Evolutionary conservation across 1,140 invertebrate species (phyloP), one percentile per base, ranked within the genome.

Genomic region (Scaptodrosophila lebanonensis): DNA sequence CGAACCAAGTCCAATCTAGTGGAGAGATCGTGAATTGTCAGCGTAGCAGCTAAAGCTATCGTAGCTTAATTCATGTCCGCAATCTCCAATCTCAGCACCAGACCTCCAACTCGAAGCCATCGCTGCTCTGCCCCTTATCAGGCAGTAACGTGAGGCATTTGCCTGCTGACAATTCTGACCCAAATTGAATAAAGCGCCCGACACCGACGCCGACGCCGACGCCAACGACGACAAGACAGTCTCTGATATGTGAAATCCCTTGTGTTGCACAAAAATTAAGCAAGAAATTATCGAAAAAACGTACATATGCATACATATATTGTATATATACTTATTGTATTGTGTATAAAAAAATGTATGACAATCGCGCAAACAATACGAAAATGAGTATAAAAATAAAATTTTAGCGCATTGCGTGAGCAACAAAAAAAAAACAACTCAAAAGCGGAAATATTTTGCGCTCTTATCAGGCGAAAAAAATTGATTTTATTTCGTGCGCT

Each of bases 281-380:
- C 68, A 82, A 79, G 69, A 79, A 77, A 79, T 75, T 60, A 79
- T 82, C 82, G 75, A 82, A 58, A 73, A 79, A 75, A 69, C 47
- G 22, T 33, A 18, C 17, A 29, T 13, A 17, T 38, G 49, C 18
- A 47, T 33, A 39, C 12, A 45, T 39, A 29, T 32, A 47, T 68
- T 54, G 32, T 60, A n/a, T n/a, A n/a, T n/a, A n/a, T 48, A 56
- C 45, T 43, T 43, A 45, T 50, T 58, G 57, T 49, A 36, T 40
- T 73, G 42, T n/a, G n/a, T n/a, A n/a, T n/a, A n/a, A n/a, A n/a
- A n/a, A n/a, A n/a, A n/a, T n/a, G n/a, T n/a, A n/a, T n/a, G n/a
- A n/a, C 45, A 72, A 75, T 72, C 69, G 51, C 27, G 33, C 58
- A 61, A 54, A 51, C 30, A 68, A 53, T 64, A 63, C 35, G 50